A percentile compares a stretch with the other conserved stretches of the same genome.
Evolutionary conservation across 1,140 invertebrate species (phyloP).

Genomic region (Solenopsis invicta): DNA sequence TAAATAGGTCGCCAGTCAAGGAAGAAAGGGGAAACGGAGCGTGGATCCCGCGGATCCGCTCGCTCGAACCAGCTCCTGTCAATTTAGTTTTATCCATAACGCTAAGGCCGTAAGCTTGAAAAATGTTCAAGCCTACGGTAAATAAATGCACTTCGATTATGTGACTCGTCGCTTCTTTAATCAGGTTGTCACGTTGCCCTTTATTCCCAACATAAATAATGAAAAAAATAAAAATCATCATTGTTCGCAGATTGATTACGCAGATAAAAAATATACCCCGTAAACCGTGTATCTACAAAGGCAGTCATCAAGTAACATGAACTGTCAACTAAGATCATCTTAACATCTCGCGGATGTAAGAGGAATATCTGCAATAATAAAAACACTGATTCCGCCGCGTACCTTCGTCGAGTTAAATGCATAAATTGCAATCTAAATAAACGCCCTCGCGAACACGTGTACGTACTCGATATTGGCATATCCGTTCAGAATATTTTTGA

Average conservation of each 20-base stretch:
- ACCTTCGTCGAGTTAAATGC: background rate
- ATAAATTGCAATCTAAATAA: background rate
- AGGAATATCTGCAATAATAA: constrained; percentile 12
- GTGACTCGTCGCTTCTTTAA: background rate
- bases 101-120: background rate
- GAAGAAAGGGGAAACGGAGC: background rate
- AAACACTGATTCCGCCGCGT: background rate
- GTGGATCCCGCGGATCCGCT: background rate
- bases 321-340: background rate
- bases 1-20: constrained; percentile 63
- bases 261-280: background rate
- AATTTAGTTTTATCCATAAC: background rate
- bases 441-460: background rate
- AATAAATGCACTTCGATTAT: background rate
- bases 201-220: background rate
- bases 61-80: background rate
- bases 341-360: background rate
- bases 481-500: background rate
- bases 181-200: background rate
- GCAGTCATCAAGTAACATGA: background rate
- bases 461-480: background rate
- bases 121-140: background rate
- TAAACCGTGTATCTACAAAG: constrained; percentile 29
- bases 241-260: background rate
- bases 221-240: background rate